These are phyloP conservation scores for Otolemur garnettii DNA, from an alignment of 2,113 vertebrate genomes.

Conservation along the genomic window DNA sequence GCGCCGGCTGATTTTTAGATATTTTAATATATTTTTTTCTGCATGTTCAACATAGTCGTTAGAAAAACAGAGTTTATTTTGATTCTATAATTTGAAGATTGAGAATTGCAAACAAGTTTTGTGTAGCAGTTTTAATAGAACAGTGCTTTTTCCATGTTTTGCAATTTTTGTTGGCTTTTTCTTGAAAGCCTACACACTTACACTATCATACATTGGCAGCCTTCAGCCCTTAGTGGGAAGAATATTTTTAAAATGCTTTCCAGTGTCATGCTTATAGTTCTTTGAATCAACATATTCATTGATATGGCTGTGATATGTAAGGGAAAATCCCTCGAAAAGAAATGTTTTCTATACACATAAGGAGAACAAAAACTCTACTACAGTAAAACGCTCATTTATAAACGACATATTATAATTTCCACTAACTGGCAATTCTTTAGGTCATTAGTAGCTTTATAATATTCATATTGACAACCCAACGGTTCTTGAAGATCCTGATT, in stretches of 20 bases:
- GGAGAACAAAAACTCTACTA: neutral
- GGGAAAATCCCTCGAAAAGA: neutral
- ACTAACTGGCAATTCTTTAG: neutral
- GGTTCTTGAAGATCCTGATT: neutral
- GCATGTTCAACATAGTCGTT: neutral
- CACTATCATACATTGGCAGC: neutral
- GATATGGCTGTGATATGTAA: neutral
- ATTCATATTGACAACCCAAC: neutral
- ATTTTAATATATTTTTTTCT: conserved; percentile 48
- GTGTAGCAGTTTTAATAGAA: neutral
- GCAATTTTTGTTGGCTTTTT: neutral
- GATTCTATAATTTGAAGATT: conserved; percentile 56
- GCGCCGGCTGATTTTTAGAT: neutral
- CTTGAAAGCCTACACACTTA: neutral
- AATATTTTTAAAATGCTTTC: conserved; percentile 27
- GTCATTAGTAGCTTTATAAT: neutral
- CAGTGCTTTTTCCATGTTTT: neutral
- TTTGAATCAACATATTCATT: neutral
- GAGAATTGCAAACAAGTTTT: conserved; percentile 41
- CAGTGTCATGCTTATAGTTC: conserved; percentile 6
- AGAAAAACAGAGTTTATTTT: conserved; percentile 57
- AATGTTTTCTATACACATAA: neutral
- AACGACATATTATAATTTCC: neutral
- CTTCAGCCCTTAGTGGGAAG: conserved; percentile 32
- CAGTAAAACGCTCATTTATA: neutral